Base-by-base conservation (phyloP, 2,113 vertebrate species). In the Lophochroa leadbeateri region DNA sequence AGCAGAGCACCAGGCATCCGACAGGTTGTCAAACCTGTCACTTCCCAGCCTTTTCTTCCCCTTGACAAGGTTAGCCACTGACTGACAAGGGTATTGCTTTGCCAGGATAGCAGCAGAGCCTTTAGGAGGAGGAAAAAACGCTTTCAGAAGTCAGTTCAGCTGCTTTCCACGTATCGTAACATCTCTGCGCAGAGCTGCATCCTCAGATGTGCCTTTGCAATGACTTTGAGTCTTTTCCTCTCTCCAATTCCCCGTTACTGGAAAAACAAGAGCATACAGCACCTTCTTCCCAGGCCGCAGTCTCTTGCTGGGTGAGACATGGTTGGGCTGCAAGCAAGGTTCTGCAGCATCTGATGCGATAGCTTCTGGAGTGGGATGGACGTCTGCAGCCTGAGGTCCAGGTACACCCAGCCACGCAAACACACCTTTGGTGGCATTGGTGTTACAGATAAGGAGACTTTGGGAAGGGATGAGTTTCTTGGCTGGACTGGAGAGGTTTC, bases 1-100 rank as follows among this genome's bases (percentile, higher is more conserved):
- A 96, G 92, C 83, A 76, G 91, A 96, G 96, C 95, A 92, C 97
- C 97, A 61, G 88, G 94, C 97, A 97, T 98, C 97, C 82, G 94
- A 97, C 88, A 93, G 93, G 94, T 97, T 97, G 95, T 98, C 96
- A 97, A 93, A 97, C 33, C 65, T 96, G 96, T 97, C 97, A 96
- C 95, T 97, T 98, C 91, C 44, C 87, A 86, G 93, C 85, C 75
- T 97, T 96, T 94, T 95, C 93, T 97, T 97, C 91, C 92, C 94
- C 76, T 93, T 98, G 98, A 98, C 97, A 98, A 97, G 97, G 97
- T 97, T 97, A 98, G 93, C 81, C 75, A 72, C 94, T 98, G 94
- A 93, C 92, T 98, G 96, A 97, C 97, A 97, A 96, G 88, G 90
- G 88, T 97, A 97, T 82, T 82, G 13, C 39, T 92, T 75, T 86